phyloP scores from a whole-genome alignment of 2,888 invertebrate species.

The Synergus laeviventris region DNA sequence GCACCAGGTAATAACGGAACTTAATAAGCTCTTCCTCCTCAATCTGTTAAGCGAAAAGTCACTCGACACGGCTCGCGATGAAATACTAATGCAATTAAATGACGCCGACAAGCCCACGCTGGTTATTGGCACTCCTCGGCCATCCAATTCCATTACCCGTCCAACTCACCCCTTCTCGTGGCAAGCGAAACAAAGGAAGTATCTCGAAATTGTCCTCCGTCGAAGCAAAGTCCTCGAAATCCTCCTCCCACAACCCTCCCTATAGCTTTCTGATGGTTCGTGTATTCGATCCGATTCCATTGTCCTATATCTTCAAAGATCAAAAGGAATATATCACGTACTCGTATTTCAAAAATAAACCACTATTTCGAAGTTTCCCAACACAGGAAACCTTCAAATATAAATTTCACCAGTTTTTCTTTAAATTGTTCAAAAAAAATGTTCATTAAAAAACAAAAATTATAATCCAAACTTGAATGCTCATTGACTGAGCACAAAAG shows the following conservation, averaged over 20 bases:
- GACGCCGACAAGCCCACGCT: conserved; percentile 68
- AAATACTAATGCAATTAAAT: conserved; percentile 74
- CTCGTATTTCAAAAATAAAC: neutral
- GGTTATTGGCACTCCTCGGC: conserved; percentile 73
- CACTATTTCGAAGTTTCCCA: neutral
- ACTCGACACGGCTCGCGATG: conserved; percentile 59
- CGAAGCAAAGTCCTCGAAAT: conserved; percentile 51
- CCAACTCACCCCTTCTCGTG: conserved; percentile 49
- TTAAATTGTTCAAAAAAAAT: too few relatives aligned
- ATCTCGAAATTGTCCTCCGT: conserved; percentile 43
- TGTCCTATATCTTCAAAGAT: conserved; percentile 6
- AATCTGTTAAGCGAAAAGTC: conserved; percentile 56
- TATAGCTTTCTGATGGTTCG: conserved; percentile 67
- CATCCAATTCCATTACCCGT: conserved; percentile 71
- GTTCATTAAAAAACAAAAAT: too few relatives aligned
- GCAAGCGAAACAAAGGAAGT: conserved; percentile 61
- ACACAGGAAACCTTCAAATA: neutral
- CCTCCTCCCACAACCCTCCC: conserved; percentile 57
- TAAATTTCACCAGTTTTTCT: neutral
- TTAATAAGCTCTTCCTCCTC: conserved; percentile 9
- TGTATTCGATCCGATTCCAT: conserved; percentile 40
- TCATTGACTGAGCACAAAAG: too few relatives aligned
- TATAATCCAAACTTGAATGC: too few relatives aligned
- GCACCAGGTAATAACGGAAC: neutral
- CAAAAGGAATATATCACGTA: neutral